Evolutionary conservation across 1,140 invertebrate genomes (phyloP), one percentile per base, ranked within the genome.

Genomic region (Trichomalopsis sarcophagae): DNA sequence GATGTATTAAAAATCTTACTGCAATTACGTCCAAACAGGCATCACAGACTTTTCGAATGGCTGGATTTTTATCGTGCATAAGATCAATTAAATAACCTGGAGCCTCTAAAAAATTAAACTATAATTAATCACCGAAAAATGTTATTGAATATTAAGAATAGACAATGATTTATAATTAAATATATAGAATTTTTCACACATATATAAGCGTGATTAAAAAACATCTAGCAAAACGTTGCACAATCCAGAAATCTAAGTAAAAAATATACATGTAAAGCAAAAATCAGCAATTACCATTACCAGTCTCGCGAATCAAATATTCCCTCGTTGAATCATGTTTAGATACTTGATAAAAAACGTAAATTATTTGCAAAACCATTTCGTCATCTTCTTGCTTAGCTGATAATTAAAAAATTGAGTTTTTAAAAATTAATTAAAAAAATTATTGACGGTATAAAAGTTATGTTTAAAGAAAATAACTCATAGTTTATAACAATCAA

Each of bases 311-410:
- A 68, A 98, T 97, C 88, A 99, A 95, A 90, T 97, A 96, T 84
- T 97, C 95, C 80, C 98, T 95, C 50, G 97, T 97, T 71, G 95
- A 95, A 87, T 96, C 95, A 90, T 99, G 97, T 87, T 96, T 95
- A 81, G 98, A 95, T 89, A 99, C 95, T 94, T 98, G 97, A 90
- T 98, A 97, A 93, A 99, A 99, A 69, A 99, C 96, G 91, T 97
- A 99, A 76, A 99, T 96, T 87, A 99, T 98, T 94, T 99, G 98
- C 82, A 98, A 94, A 71, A 98, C 97, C 87, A 99, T 97, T 94
- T 99, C 98, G 94, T 99, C 99, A 92, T 99, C 98, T 91, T 99
- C 98, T 94, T 99, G 98, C 90, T 99, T 98, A 78, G 96, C 97
- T 95, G 95, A 94, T 75, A 14, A 69, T 44, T 84, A 44, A 66